Evolutionary conservation across 2,888 invertebrate genomes (phyloP), one percentile per base, ranked within the genome.

Genomic region (Eumerus sabulonum): DNA sequence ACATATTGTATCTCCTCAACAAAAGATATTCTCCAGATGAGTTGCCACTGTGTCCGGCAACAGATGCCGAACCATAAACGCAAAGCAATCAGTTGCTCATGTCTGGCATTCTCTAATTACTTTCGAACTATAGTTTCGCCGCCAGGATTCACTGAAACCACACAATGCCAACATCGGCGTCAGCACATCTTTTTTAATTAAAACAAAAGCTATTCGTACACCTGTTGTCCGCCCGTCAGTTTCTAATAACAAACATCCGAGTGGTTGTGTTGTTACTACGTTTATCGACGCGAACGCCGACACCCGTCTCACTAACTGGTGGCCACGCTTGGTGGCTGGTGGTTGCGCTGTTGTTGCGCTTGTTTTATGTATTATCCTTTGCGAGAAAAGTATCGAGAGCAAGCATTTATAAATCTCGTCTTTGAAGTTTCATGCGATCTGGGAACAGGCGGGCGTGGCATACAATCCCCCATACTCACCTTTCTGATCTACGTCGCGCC

Each of bases 321-420:
- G 18, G 5, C 4, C 16, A 1, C 9, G 27, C 9, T n/a, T 14
- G 5, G 12, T 27, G 7, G 18, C 45, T 68, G 38, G 57, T 45
- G 19, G 51, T 57, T 67, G 45, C 35, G 48, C 60, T 51, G 68
- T 51, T 51, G 72, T 77, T 79, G 60, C 74, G 63, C 54, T 79
- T 79, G 74, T 68, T 79, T 74, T 74, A n/a, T n/a, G n/a, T n/a
- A 79, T 74, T 79, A 79, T 79, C 63, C 68, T 17, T 27, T n/a
- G n/a, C n/a, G 50, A 63, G 59, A 63, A 27, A 68, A 68, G 74
- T 74, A 79, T 79, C 64, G 79, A 70, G 68, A 74, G 74, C 63
- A 56, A 79, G 64, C 74, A 79, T 79, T 79, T 79, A 79, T 79
- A 79, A 74, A 79, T 79, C 68, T 74, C 70, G 56, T 74, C 50